Evolutionary conservation across 2,888 invertebrate genomes (phyloP).

Genomic region (Spilosoma lubricipeda): DNA sequence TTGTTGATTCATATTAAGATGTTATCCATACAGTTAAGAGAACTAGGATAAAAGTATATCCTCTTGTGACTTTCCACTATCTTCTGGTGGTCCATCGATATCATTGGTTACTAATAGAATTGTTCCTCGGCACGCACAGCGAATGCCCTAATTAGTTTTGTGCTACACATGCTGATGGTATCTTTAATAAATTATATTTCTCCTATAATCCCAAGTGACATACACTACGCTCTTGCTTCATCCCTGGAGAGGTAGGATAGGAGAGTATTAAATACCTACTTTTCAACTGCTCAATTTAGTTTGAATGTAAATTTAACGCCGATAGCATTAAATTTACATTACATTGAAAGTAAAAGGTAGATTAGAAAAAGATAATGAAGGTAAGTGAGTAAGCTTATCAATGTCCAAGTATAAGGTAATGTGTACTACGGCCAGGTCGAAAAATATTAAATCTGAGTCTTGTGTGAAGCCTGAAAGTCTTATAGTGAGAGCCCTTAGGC

Average conservation of each 20-base stretch:
- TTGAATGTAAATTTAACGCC: no score
- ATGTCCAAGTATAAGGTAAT: no score
- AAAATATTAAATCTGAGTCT: no score
- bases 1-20: not conserved
- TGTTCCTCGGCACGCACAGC: slow-evolving; percentile 45
- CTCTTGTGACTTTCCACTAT: slow-evolving; percentile 18
- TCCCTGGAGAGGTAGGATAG: not conserved
- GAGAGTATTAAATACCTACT: not conserved
- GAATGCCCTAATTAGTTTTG: slow-evolving; percentile 36
- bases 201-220: slow-evolving; percentile 1
- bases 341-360: no score
- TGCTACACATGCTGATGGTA: slow-evolving; percentile 21
- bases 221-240: not conserved
- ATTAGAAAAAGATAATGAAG: no score
- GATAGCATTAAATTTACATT: no score
- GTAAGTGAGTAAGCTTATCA: no score
- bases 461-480: no score
- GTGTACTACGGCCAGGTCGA: no score
- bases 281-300: not conserved
- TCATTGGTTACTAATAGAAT: slow-evolving; percentile 46
- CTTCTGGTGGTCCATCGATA: slow-evolving; percentile 34
- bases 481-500: no score
- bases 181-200: slow-evolving; percentile 18
- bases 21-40: not conserved
- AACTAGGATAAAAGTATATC: not conserved